phyloP scores from a whole-genome alignment of 2,113 vertebrate species.

The Nesospiza acunhae region DNA sequence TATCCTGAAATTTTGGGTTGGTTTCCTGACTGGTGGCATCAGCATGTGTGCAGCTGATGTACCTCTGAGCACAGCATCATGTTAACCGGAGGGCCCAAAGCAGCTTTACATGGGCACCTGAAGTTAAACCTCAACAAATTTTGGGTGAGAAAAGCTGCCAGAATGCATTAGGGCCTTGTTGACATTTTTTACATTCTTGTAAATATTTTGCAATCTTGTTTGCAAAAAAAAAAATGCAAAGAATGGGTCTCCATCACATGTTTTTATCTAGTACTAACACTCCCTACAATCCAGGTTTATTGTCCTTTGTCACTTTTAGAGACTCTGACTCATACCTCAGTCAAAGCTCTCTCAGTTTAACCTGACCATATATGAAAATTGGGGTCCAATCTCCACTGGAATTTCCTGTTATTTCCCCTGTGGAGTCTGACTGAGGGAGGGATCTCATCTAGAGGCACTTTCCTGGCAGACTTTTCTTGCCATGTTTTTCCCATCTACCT shows the following conservation, averaged over 20 bases:
- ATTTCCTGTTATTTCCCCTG: background rate
- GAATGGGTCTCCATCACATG: rapidly evolving
- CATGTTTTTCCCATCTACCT: background rate
- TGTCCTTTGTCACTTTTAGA: background rate
- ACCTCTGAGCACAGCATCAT: background rate
- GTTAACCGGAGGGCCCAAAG: background rate
- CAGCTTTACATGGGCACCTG: background rate
- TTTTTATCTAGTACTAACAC: background rate
- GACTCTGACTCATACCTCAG: background rate
- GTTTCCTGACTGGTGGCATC: background rate
- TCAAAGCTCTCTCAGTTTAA: background rate
- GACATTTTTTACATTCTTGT: background rate
- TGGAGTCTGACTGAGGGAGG: background rate
- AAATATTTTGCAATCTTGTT: background rate
- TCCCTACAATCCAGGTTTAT: background rate
- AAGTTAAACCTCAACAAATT: background rate
- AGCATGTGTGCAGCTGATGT: background rate
- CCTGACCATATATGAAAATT: background rate
- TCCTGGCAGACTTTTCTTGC: background rate
- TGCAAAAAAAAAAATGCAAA: background rate
- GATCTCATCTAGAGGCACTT: background rate
- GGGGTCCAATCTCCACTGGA: background rate
- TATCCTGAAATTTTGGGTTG: background rate
- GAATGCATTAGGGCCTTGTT: background rate
- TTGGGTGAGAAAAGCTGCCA: background rate